These are phyloP conservation scores for Troides aeacus DNA, from an alignment of 2,888 invertebrate genomes.

Conservation along the genomic window DNA sequence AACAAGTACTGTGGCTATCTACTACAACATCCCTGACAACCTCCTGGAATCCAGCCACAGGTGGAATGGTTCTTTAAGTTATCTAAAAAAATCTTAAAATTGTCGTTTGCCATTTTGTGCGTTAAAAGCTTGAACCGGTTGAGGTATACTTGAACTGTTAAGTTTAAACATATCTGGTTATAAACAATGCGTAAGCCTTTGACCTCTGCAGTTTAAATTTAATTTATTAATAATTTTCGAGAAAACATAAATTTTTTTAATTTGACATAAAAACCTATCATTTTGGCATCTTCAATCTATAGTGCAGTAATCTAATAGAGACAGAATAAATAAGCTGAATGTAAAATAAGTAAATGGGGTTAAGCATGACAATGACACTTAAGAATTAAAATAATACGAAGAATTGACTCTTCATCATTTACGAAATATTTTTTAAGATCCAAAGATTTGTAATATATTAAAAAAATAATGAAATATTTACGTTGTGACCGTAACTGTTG, in stretches of 20 bases:
- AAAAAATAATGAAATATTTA: no score
- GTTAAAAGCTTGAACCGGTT: not conserved
- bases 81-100: not conserved
- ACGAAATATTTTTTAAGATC: not conserved
- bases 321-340: not conserved
- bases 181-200: not conserved
- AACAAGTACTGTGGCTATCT: not conserved
- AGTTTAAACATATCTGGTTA: not conserved
- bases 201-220: not conserved
- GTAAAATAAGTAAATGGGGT: not conserved
- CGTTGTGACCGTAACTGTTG: no score
- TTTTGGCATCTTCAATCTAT: constrained; percentile 33
- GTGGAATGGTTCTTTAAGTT: not conserved
- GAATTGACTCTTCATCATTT: not conserved
- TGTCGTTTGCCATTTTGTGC: not conserved
- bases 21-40: constrained; percentile 5
- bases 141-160: not conserved
- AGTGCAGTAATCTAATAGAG: constrained; percentile 2
- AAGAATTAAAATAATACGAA: no score
- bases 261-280: constrained; percentile 2
- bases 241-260: not conserved
- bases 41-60: not conserved
- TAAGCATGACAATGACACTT: not conserved
- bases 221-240: not conserved
- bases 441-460: not conserved